phyloP scores from a whole-genome alignment of 1,140 invertebrate species.

The Platyscapa corneri region DNA sequence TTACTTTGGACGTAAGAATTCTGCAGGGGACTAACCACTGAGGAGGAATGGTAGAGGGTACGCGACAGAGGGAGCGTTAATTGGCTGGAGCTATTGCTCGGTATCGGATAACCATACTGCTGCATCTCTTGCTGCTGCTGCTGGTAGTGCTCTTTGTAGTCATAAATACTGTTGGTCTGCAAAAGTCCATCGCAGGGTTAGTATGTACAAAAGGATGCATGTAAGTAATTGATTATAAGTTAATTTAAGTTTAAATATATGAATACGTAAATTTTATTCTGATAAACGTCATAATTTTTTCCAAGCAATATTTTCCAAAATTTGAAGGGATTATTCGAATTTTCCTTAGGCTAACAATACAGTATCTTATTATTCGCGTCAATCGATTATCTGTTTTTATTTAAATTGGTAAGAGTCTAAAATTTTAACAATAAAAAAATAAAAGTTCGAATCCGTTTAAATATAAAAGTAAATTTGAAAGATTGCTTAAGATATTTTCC shows the following conservation, averaged over 20 bases:
- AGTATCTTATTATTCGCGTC: no score
- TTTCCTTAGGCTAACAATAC: no score
- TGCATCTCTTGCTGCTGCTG: constrained; percentile 70
- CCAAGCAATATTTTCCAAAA: no score
- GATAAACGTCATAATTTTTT: no score
- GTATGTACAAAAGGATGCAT: constrained; percentile 36
- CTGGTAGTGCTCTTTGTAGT: constrained; percentile 73
- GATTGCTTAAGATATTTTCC: no score
- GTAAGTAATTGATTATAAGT: not conserved
- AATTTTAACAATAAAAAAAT: no score
- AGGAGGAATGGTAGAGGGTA: constrained; percentile 69
- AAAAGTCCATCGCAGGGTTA: constrained; percentile 66
- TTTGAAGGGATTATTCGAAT: no score
- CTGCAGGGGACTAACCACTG: constrained; percentile 68
- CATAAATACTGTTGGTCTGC: constrained; percentile 71
- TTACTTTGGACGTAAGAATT: constrained; percentile 66
- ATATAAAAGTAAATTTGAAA: no score
- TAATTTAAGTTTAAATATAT: not conserved
- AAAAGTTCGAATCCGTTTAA: no score
- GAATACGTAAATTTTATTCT: no score
- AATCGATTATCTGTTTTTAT: no score
- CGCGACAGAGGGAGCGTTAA: constrained; percentile 71
- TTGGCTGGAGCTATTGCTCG: constrained; percentile 72
- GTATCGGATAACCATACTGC: constrained; percentile 69
- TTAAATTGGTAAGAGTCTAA: no score